Evolutionary conservation across 2,113 vertebrate species (phyloP).

Genomic region (Hypanus sabinus): DNA sequence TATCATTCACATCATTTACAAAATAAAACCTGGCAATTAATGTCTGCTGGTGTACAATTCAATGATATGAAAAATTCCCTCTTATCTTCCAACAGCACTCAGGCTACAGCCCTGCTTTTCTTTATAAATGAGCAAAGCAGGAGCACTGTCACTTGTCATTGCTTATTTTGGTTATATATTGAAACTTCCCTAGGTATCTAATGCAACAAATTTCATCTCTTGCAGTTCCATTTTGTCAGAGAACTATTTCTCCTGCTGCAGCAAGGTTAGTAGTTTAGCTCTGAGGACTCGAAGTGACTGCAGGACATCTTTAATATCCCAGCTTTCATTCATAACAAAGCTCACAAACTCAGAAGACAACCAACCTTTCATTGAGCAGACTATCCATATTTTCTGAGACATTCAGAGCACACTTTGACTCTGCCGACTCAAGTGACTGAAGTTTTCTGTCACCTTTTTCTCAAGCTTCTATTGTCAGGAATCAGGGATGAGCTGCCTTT

Average conservation of each 20-base stretch:
- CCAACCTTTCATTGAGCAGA: too few relatives aligned
- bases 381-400: too few relatives aligned
- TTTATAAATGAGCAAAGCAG: neutral
- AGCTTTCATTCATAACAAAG: neutral
- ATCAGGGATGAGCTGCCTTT: too few relatives aligned
- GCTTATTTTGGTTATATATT: neutral
- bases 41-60: constrained; percentile 18
- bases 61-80: constrained; percentile 13
- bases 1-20: neutral
- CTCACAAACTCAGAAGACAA: neutral
- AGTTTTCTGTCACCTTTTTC: too few relatives aligned
- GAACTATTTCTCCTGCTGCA: neutral
- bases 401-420: too few relatives aligned
- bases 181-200: neutral
- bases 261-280: neutral
- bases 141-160: constrained; percentile 8
- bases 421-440: too few relatives aligned
- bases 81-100: neutral
- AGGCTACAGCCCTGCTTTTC: neutral
- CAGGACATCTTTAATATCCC: neutral
- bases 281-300: neutral
- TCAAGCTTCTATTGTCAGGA: too few relatives aligned
- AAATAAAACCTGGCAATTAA: neutral
- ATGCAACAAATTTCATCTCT: neutral
- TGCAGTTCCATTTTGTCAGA: neutral